Conservation (phyloP, 1,140 invertebrate species). For the Gryon sp. region DNA sequence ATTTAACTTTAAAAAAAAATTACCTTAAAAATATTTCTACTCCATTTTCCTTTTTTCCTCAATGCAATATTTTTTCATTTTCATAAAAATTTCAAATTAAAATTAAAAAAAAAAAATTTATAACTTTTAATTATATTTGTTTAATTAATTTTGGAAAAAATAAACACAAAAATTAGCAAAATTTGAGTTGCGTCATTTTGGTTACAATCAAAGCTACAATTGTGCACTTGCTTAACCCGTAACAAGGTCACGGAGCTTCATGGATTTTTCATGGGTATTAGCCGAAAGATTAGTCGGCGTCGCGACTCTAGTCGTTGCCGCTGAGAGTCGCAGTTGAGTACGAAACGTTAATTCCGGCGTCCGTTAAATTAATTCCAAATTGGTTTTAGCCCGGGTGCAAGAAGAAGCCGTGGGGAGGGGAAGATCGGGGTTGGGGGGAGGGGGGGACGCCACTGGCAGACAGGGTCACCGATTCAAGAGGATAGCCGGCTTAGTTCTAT, state of each 20-base stretch:
- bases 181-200: not conserved
- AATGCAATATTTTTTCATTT: too few relatives aligned
- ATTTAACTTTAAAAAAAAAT: too few relatives aligned
- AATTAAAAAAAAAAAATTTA: too few relatives aligned
- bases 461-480: constrained; percentile 77
- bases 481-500: constrained; percentile 78
- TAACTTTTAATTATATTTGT: too few relatives aligned
- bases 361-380: constrained; percentile 79
- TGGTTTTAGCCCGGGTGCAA: constrained; percentile 78
- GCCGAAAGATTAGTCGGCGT: constrained; percentile 60
- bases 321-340: constrained; percentile 45
- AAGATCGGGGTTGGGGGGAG: too few relatives aligned
- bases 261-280: constrained; percentile 65
- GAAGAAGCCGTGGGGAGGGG: too few relatives aligned
- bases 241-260: constrained; percentile 64
- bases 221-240: constrained; percentile 49
- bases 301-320: constrained; percentile 49
- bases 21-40: too few relatives aligned
- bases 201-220: constrained; percentile 44
- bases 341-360: constrained; percentile 73
- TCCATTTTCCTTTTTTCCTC: too few relatives aligned
- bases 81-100: too few relatives aligned
- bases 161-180: not conserved
- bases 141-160: too few relatives aligned
- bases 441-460: constrained; percentile 64